phyloP scores from a whole-genome alignment of 2,797 vertebrate species.

The Pangasius larnaudii region DNA sequence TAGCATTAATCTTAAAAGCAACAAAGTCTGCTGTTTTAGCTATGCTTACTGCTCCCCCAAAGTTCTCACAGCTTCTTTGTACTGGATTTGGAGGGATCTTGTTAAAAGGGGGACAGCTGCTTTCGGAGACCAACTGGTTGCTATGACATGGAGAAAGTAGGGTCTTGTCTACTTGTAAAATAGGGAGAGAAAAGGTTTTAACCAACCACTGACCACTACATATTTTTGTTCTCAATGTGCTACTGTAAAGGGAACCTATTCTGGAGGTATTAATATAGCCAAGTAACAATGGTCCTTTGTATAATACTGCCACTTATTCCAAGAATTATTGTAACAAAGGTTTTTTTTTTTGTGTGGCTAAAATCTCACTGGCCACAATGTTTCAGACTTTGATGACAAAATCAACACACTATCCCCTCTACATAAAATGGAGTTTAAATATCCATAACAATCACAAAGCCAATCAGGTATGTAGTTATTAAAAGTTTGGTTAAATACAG shows the following conservation, averaged over 20 bases:
- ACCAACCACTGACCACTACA: neutral
- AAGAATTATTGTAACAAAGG: neutral
- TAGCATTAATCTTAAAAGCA: neutral
- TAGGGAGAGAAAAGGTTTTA: slow-evolving; percentile 22
- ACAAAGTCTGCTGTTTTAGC: slow-evolving; percentile 11
- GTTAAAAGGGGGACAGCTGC: slow-evolving; percentile 47
- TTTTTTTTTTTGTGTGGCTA: neutral
- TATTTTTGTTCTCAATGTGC: neutral
- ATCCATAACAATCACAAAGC: neutral
- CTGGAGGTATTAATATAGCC: neutral
- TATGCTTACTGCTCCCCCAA: slow-evolving; percentile 13
- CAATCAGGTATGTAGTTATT: neutral
- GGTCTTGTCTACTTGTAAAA: slow-evolving; percentile 34
- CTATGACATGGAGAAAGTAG: slow-evolving; percentile 35
- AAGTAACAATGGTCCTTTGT: neutral
- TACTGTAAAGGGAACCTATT: neutral
- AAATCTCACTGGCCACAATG: neutral
- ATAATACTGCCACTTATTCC: neutral
- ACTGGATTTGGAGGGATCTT: slow-evolving; percentile 42
- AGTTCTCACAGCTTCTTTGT: slow-evolving; percentile 41
- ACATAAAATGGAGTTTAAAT: neutral
- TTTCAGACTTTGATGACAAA: neutral
- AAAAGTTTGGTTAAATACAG: neutral
- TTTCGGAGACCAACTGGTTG: slow-evolving; percentile 38
- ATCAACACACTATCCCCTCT: neutral